These are phyloP conservation scores for Cromileptes altivelis DNA, from an alignment of 2,113 vertebrate genomes.

Conservation along the genomic window DNA sequence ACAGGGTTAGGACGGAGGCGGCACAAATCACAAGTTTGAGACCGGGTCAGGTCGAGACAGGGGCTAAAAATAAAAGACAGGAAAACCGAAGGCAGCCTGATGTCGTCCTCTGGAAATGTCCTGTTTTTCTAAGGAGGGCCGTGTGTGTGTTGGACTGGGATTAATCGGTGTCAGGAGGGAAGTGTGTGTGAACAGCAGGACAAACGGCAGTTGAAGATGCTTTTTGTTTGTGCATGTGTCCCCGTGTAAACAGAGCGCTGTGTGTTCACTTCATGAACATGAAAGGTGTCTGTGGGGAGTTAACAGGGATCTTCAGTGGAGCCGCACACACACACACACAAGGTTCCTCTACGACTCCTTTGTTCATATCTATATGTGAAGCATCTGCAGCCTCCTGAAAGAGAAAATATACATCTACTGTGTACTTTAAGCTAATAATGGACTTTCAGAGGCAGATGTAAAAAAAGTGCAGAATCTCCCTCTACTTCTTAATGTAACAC, in stretches of 20 bases:
- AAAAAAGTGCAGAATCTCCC: too few relatives aligned
- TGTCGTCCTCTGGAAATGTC: slow-evolving; percentile 10
- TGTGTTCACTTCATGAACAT: not conserved
- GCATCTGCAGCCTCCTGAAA: too few relatives aligned
- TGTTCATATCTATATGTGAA: not conserved
- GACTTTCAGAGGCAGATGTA: too few relatives aligned
- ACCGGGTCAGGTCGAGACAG: not conserved
- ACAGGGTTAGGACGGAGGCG: not conserved
- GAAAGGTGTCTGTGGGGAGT: slow-evolving; percentile 8
- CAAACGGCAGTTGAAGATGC: not conserved
- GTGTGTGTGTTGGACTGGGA: slow-evolving; percentile 32
- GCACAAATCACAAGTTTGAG: not conserved
- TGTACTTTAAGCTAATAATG: too few relatives aligned
- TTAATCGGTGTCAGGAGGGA: slow-evolving; percentile 30
- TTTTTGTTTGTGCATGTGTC: slow-evolving; percentile 41
- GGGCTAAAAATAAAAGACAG: slow-evolving; percentile 17
- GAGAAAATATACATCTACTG: too few relatives aligned
- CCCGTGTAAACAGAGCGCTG: slow-evolving; percentile 30
- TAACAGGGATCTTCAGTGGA: not conserved
- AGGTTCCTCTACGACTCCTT: not conserved
- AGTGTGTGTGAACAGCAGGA: slow-evolving; percentile 40
- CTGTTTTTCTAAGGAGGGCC: slow-evolving; percentile 24
- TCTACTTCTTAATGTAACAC: too few relatives aligned
- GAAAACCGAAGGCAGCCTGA: not conserved
- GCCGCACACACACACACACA: not conserved